Conservation (phyloP, 2,797 vertebrate species). For the Podarcis lilfordi region DNA sequence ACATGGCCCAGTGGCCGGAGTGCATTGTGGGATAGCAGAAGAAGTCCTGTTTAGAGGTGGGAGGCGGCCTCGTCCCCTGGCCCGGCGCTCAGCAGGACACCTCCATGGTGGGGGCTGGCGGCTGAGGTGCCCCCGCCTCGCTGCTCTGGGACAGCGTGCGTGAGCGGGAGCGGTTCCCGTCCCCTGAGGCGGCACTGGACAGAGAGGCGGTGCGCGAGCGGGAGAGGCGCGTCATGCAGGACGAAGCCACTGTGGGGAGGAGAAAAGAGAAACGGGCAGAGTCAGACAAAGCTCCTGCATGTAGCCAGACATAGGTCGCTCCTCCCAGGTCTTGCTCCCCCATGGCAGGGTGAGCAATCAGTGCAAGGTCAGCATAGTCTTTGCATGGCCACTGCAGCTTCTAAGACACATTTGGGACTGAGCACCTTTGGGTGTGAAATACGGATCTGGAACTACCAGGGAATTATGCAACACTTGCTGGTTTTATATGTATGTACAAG, state of each 20-base stretch:
- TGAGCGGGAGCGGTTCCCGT: slow-evolving; percentile 88
- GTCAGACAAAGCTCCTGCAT: neutral
- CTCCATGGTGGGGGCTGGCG: slow-evolving; percentile 90
- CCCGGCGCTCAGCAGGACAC: slow-evolving; percentile 87
- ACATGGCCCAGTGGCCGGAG: slow-evolving; percentile 60
- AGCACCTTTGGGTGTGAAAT: neutral
- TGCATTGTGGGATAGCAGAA: slow-evolving; percentile 56
- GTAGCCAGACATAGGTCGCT: neutral
- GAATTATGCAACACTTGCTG: neutral
- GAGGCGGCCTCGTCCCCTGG: slow-evolving; percentile 48
- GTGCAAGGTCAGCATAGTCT: neutral
- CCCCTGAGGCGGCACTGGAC: slow-evolving; percentile 89
- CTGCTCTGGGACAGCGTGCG: slow-evolving; percentile 93
- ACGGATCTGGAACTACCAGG: neutral
- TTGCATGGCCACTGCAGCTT: too few species aligned
- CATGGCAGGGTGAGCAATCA: neutral
- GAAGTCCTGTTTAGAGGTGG: slow-evolving; percentile 54
- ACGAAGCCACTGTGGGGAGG: slow-evolving; percentile 87
- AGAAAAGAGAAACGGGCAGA: neutral
- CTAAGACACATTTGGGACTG: neutral
- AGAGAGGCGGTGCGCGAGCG: slow-evolving; percentile 93
- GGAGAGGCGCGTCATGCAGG: slow-evolving; percentile 93
- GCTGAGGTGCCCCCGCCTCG: slow-evolving; percentile 80
- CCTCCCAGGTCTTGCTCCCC: neutral
- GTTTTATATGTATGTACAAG: neutral